phyloP scores from a whole-genome alignment of 2,113 vertebrate genomes.

The Entosphenus tridentatus region DNA sequence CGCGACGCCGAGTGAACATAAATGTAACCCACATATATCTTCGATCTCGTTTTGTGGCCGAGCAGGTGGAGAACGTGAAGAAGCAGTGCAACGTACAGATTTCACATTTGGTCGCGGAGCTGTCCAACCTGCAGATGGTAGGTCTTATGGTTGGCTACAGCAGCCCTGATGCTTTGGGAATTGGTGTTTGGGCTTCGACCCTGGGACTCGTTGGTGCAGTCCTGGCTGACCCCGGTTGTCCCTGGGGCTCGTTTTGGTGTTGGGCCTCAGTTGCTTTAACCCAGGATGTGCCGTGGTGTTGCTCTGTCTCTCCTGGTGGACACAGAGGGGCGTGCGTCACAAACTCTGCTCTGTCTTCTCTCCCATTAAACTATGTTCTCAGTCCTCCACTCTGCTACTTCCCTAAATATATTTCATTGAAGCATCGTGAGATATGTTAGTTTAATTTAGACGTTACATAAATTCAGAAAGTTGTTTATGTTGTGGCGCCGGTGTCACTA shows the following conservation, averaged over 20 bases:
- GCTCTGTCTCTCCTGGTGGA: slow-evolving; percentile 33
- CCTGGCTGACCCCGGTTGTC: not conserved
- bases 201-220: not conserved
- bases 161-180: too few species aligned
- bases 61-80: slow-evolving; percentile 43
- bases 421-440: not conserved
- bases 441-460: too few species aligned
- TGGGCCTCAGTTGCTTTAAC: not conserved
- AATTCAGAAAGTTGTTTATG: too few species aligned
- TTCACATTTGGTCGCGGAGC: slow-evolving; percentile 44
- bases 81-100: slow-evolving; percentile 50
- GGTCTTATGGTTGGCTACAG: slow-evolving; percentile 11
- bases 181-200: too few species aligned
- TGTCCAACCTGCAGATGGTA: slow-evolving; percentile 59
- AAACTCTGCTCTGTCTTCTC: not conserved
- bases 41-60: not conserved
- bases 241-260: not conserved
- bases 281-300: not conserved
- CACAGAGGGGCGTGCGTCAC: not conserved
- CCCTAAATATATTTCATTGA: not conserved
- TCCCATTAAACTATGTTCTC: too few species aligned
- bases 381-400: not conserved
- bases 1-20: too few species aligned
- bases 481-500: too few species aligned
- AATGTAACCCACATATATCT: too few species aligned